A percentile compares a stretch with the other conserved stretches of the same genome.
These are phyloP conservation scores for Melikaiella ostensackeni DNA, from an alignment of 2,888 invertebrate species.

Conservation along the genomic window DNA sequence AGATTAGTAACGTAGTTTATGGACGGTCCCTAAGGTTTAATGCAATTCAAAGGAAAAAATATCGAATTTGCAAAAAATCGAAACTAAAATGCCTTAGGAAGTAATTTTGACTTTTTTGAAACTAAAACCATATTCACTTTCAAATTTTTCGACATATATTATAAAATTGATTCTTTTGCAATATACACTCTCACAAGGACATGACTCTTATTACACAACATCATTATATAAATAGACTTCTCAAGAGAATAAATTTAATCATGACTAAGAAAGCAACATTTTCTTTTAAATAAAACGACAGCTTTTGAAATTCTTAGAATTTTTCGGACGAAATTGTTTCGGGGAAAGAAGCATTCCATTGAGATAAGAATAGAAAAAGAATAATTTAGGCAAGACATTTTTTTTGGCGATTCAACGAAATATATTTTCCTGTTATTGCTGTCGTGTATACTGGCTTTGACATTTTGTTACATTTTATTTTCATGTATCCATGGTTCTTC, in stretches of 20 bases:
- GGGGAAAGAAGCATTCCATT: neutral
- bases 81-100: too few species aligned
- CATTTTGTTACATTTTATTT: constrained; percentile 23
- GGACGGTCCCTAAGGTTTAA: too few species aligned
- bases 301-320: neutral
- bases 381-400: neutral
- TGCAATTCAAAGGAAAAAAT: too few species aligned
- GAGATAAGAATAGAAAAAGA: neutral
- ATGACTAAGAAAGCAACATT: neutral
- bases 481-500: neutral
- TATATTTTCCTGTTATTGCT: neutral
- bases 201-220: neutral
- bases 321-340: neutral
- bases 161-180: neutral
- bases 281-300: neutral
- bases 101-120: too few species aligned
- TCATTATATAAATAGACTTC: neutral
- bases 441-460: neutral
- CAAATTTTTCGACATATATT: too few species aligned
- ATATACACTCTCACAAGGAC: neutral
- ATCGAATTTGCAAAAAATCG: too few species aligned
- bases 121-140: too few species aligned
- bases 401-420: neutral
- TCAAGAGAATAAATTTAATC: constrained; percentile 1
- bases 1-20: too few species aligned